Evolutionary conservation across 2,113 vertebrate genomes (phyloP).

Genomic region (Malurus melanocephalus): DNA sequence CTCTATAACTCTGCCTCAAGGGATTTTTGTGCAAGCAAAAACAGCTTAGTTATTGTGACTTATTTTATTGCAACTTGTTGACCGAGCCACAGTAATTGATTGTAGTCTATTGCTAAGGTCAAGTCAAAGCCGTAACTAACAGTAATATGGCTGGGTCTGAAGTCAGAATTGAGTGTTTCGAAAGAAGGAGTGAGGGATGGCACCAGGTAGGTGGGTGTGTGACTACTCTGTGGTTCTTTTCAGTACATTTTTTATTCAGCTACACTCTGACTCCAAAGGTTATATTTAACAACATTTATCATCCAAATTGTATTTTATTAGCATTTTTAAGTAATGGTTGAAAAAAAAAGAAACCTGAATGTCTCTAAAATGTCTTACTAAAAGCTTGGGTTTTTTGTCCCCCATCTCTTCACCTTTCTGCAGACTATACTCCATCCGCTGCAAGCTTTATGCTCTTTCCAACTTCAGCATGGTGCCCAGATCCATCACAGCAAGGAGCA

Average conservation of each 20-base stretch:
- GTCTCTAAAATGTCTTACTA: not conserved
- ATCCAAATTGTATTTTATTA: not conserved
- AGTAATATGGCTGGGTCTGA: not conserved
- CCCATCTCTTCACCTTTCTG: not conserved
- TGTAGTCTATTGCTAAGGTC: not conserved
- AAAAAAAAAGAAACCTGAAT: not conserved
- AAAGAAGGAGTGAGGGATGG: not conserved
- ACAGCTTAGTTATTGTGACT: not conserved
- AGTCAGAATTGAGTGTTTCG: not conserved
- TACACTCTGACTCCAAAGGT: not conserved
- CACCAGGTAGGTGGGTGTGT: not conserved
- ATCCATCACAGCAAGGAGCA: slow-evolving; percentile 96
- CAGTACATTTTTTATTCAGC: not conserved
- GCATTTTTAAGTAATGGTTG: not conserved
- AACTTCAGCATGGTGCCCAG: slow-evolving; percentile 94
- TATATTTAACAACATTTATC: not conserved
- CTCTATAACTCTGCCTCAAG: not conserved
- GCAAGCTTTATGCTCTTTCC: slow-evolving; percentile 92
- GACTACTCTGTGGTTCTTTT: not conserved
- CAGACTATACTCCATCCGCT: slow-evolving; percentile 90
- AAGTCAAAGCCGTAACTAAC: not conserved
- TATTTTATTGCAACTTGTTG: not conserved
- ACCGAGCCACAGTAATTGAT: not conserved
- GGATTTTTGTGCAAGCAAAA: not conserved
- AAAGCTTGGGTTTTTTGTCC: not conserved